Percentiles rank a stretch among this genome's conserved stretches.
Evolutionary conservation across 2,797 vertebrate species (phyloP).

Genomic region (Spatula clypeata): DNA sequence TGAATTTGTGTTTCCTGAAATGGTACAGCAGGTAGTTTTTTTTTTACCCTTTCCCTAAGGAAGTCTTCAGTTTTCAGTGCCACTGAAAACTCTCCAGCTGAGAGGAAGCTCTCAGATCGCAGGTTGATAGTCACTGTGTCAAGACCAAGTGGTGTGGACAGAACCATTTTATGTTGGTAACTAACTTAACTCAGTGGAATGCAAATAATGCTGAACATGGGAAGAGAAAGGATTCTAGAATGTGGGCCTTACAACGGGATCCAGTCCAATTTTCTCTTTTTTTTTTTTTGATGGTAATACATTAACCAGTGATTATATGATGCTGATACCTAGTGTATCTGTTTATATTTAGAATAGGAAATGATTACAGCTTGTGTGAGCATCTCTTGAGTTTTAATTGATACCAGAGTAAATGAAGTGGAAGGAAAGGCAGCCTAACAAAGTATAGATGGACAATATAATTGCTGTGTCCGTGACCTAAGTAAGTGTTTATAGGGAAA

Average conservation of each 20-base stretch:
- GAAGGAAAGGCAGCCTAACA: background rate
- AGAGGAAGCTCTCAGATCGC: background rate
- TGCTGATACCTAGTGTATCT: background rate
- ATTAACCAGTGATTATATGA: background rate
- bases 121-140: background rate
- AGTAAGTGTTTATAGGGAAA: background rate
- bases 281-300: background rate
- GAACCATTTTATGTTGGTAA: background rate
- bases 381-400: background rate
- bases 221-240: background rate
- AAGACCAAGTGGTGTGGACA: background rate
- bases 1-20: background rate
- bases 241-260: background rate
- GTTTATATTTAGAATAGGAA: background rate
- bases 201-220: background rate
- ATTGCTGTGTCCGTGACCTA: background rate
- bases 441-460: background rate
- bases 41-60: background rate
- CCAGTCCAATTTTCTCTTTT: background rate
- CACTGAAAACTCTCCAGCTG: background rate
- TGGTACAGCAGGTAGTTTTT: background rate
- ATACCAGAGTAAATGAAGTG: background rate
- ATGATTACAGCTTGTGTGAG: background rate
- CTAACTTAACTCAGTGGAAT: background rate
- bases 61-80: background rate